A percentile compares a stretch with the other conserved stretches of the same genome.
phyloP scores from a whole-genome alignment of 2,888 invertebrate species.

The Autographa pulchrina region DNA sequence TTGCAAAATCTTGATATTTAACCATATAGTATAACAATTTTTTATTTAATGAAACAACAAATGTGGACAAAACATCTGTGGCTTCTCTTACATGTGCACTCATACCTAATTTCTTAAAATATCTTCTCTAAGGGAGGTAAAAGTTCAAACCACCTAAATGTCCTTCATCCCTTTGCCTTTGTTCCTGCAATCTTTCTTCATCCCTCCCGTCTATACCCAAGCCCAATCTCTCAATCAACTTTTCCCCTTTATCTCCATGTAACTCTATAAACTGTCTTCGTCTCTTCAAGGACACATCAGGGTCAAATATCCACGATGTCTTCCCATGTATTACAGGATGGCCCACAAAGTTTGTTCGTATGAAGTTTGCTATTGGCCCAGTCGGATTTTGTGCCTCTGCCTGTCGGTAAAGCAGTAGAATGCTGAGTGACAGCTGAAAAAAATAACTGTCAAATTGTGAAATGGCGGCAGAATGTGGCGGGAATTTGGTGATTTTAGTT shows the following conservation, averaged over 20 bases:
- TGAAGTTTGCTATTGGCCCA: conserved; percentile 75
- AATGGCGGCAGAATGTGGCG: conserved; percentile 21
- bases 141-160: conserved; percentile 88
- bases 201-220: conserved; percentile 91
- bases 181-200: conserved; percentile 85
- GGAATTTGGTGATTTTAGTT: neutral
- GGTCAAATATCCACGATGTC: conserved; percentile 91
- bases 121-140: conserved; percentile 66
- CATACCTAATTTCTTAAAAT: neutral
- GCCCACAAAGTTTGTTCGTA: conserved; percentile 90
- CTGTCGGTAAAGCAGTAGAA: conserved; percentile 67
- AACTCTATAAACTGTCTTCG: conserved; percentile 90
- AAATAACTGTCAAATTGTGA: conserved; percentile 45
- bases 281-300: conserved; percentile 90
- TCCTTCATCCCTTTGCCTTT: conserved; percentile 88
- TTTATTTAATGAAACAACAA: too few relatives aligned
- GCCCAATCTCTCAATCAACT: conserved; percentile 91
- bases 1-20: too few relatives aligned
- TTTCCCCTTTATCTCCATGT: conserved; percentile 91
- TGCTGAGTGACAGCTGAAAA: conserved; percentile 74
- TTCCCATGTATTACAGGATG: conserved; percentile 90
- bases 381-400: conserved; percentile 61
- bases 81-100: too few relatives aligned
- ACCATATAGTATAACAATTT: too few relatives aligned
- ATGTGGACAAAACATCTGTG: too few relatives aligned